These are phyloP conservation scores for Anadara kagoshimensis DNA, from an alignment of 1,140 invertebrate genomes.

Conservation along the genomic window DNA sequence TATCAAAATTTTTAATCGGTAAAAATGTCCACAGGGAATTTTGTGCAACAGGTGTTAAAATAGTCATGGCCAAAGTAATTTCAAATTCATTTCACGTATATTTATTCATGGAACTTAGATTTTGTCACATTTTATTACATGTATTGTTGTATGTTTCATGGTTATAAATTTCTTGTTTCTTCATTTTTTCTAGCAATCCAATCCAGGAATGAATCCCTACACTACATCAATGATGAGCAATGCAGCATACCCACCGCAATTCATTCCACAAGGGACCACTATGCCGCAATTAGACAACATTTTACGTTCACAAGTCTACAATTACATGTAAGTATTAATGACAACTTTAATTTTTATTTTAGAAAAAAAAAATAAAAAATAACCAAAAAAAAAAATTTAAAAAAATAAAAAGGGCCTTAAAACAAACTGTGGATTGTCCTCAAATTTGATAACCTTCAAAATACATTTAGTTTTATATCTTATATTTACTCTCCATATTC, in stretches of 20 bases:
- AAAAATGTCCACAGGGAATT: not conserved
- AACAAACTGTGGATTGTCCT: not conserved
- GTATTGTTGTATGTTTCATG: not conserved
- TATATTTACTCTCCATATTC: not conserved
- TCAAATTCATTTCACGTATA: not conserved
- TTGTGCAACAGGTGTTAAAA: not conserved
- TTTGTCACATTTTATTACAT: not conserved
- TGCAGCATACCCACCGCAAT: not conserved
- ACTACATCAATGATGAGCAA: not conserved
- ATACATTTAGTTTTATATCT: not conserved
- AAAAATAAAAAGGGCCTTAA: not conserved
- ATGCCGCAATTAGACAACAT: constrained; percentile 11
- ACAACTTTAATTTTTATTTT: not conserved
- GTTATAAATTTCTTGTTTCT: not conserved
- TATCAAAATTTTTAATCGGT: not conserved
- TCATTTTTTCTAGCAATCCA: not conserved
- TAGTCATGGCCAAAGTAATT: not conserved
- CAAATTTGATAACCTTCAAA: not conserved
- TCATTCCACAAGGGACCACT: not conserved
- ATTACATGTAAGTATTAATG: constrained; percentile 15
- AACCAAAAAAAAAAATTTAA: not conserved
- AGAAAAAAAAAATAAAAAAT: not conserved
- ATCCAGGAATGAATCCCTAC: not conserved
- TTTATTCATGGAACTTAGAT: not conserved
- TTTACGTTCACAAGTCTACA: constrained; percentile 7